These are phyloP conservation scores for Myotis vivesi DNA, from an alignment of 2,797 vertebrate genomes.

Conservation along the genomic window DNA sequence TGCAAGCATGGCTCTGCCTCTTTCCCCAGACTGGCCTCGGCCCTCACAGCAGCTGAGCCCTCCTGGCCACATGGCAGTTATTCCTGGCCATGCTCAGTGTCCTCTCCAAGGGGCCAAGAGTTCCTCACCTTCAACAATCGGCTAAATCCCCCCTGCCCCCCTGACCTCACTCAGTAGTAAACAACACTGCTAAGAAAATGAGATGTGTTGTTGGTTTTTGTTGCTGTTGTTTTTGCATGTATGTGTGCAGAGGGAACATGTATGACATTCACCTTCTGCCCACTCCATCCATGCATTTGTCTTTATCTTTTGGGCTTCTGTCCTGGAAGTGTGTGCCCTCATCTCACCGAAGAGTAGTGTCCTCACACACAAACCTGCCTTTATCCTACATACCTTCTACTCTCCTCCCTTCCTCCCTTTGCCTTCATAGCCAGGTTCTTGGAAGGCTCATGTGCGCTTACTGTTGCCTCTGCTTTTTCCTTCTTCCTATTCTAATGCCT, in stretches of 20 bases:
- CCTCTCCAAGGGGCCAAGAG: background rate
- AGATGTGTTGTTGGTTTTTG: background rate
- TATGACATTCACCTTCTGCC: background rate
- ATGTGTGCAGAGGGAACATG: rapidly evolving
- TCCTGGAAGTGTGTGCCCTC: background rate
- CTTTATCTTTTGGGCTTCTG: background rate
- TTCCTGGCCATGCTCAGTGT: background rate
- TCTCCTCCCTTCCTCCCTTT: background rate
- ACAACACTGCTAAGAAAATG: background rate
- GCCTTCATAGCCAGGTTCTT: background rate
- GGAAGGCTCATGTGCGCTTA: background rate
- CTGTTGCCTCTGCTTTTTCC: background rate
- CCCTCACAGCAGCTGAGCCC: background rate
- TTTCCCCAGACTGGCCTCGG: background rate
- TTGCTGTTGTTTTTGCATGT: background rate
- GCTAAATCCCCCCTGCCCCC: background rate
- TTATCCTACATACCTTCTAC: background rate
- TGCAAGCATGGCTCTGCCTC: background rate
- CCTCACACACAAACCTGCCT: background rate
- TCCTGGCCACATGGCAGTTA: background rate
- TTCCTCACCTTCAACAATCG: background rate
- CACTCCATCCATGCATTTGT: background rate
- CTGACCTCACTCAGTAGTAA: background rate
- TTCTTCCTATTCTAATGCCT: background rate
- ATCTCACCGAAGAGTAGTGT: background rate